Evolutionary conservation across 1,140 invertebrate species (phyloP), one percentile per base, ranked within the genome.

Genomic region (Pseudachorutes palmiensis): DNA sequence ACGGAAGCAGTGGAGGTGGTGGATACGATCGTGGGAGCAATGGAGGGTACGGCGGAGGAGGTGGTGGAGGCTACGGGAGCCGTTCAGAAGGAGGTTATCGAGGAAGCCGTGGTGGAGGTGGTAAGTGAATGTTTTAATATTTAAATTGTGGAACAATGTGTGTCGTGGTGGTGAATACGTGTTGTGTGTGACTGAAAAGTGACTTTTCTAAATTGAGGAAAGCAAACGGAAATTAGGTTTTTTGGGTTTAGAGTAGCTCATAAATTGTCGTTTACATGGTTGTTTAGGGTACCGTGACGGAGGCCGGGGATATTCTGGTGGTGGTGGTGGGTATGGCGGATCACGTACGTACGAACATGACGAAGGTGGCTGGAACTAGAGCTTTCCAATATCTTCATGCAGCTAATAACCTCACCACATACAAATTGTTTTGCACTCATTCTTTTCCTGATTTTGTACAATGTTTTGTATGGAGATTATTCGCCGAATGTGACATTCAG

Each of bases 11-110:
- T 48, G 66, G 68, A 51, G 33, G 65, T 65, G 76, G 80, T 61
- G 81, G 82, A 66, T 78, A 80, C 63, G 78, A 79, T 71, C 76
- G 78, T 49, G 80, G 81, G 59, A 79, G 74, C 68, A 80, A 77
- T 75, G 66, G 69, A 30, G 60, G 61, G 1, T 61, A 33, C 16
- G 51, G 58, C 32, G 79, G 79, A n/a, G 67, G 67, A n/a, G 36
- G 36, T 69, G 65, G 79, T 76, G 75, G 78, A 75, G 45, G 77
- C 72, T 59, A 78, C 76, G 45, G 77, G 3, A 68, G 66, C 9
- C 73, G 74, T 51, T 73, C 74, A 16, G 72, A 74, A 74, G 77
- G 76, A n/a, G 57, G 74, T 58, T 73, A 76, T 9, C 72, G 75
- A 14, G 76, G 78, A 60, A 77, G 77, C 62, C 73, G 72, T 33